Base-by-base conservation (phyloP, 2,797 vertebrate genomes). In the Leucoraja ocellata region DNA sequence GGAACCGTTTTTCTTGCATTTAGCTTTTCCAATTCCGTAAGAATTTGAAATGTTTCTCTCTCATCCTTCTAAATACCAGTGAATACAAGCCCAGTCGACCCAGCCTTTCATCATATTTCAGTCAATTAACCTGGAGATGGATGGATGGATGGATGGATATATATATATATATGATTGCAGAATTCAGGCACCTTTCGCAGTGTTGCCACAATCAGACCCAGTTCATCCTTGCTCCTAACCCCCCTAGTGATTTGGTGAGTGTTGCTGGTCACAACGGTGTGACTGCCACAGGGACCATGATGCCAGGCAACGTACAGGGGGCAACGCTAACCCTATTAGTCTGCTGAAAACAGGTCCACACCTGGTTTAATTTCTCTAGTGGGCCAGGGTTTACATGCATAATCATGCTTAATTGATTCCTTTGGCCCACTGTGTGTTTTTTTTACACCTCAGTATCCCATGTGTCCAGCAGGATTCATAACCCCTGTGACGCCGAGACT, bases 391-490 rank as follows among this genome's bases (percentile, higher is more conserved):
- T 84, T 61, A 28, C 39, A 10, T 61, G 58, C 13, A 18, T 28
- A 84, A 61, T 84, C 83, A 63, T 63, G 83, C 23, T 28, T n/a
- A 84, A 63, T 84, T 84, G 58, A 84, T 84, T 84, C 54, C 83
- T n/a, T n/a, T 84, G 83, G 58, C 63, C 58, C 83, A 84, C 14
- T 84, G 54, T 14, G 54, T 14, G 58, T 63, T 14, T 63, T 28
- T 84, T n/a, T n/a, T n/a, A n/a, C n/a, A n/a, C n/a, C n/a, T n/a
- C n/a, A n/a, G 25, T 5, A 28, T 84, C 25, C 25, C 13, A 14
- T n/a, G 28, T n/a, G 32, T 61, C 54, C 83, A 84, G 61, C 79
- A 81, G 7, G 0, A 18, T 61, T n/a, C 16, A 84, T n/a, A 61
- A 1, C 83, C 28, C 11, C 58, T 84, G 63, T 61, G 54, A 84